Percentiles rank a stretch among this genome's conserved stretches.
phyloP scores from a whole-genome alignment of 2,797 vertebrate species.

The Setipinna tenuifilis region DNA sequence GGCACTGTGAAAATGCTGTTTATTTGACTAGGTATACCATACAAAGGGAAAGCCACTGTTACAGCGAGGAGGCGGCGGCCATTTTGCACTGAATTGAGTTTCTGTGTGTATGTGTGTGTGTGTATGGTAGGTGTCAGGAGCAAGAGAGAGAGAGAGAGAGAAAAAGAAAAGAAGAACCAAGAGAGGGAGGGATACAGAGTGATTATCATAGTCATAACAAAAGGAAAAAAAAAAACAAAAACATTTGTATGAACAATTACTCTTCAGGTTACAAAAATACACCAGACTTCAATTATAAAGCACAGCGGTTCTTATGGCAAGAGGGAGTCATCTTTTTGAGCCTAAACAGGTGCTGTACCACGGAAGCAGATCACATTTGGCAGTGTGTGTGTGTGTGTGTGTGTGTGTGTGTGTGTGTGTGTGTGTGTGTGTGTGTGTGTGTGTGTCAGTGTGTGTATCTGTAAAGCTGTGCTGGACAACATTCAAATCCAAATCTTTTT shows the following conservation, averaged over 20 bases:
- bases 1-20: slow-evolving; percentile 84
- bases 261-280: slow-evolving; percentile 75
- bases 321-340: slow-evolving; percentile 74
- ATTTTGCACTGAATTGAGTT: slow-evolving; percentile 61
- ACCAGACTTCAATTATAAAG: slow-evolving; percentile 74
- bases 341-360: slow-evolving; percentile 67
- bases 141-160: slow-evolving; percentile 41
- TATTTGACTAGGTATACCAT: slow-evolving; percentile 87
- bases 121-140: slow-evolving; percentile 19
- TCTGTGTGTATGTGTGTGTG: slow-evolving; percentile 24
- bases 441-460: neutral
- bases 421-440: slow-evolving; percentile 23
- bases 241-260: slow-evolving; percentile 79
- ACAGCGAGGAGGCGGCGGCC: slow-evolving; percentile 80
- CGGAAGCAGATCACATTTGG: slow-evolving; percentile 66
- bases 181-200: slow-evolving; percentile 47
- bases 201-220: slow-evolving; percentile 44
- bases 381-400: slow-evolving; percentile 38
- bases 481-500: neutral
- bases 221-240: slow-evolving; percentile 55
- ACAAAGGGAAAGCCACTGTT: slow-evolving; percentile 83
- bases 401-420: slow-evolving; percentile 3
- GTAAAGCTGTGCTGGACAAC: slow-evolving; percentile 42
- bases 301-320: slow-evolving; percentile 69
- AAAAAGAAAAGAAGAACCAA: slow-evolving; percentile 28